A percentile compares a stretch with the other conserved stretches of the same genome.
Evolutionary conservation across 2,797 vertebrate genomes (phyloP).

Genomic region (Micropoecilia bifurca): DNA sequence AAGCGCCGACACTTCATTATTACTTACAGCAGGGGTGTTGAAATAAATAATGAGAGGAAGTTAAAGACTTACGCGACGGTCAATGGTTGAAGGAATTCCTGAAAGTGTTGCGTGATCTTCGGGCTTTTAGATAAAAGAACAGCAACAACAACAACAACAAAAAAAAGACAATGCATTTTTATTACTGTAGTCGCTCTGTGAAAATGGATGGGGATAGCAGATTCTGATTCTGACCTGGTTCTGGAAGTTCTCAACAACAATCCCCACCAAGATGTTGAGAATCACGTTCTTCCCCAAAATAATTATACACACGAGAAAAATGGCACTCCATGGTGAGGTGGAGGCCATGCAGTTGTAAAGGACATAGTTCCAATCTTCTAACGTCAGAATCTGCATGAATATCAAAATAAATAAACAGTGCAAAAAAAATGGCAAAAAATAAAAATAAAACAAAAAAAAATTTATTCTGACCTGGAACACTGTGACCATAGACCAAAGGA

Average conservation of each 20-base stretch:
- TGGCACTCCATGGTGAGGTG: not conserved
- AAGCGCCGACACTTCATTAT: too few relatives aligned
- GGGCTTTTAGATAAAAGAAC: not conserved
- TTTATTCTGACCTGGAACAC: not conserved
- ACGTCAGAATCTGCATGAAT: not conserved
- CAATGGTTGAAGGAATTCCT: not conserved
- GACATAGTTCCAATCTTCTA: slow-evolving; percentile 2
- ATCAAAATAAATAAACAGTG: not conserved
- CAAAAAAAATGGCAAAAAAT: not conserved
- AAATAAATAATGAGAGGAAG: not conserved
- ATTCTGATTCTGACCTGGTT: not conserved
- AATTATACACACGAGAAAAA: not conserved
- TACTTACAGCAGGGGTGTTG: too few relatives aligned
- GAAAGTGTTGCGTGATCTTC: not conserved
- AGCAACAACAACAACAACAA: not conserved
- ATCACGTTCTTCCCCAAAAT: not conserved
- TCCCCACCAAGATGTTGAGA: slow-evolving; percentile 6
- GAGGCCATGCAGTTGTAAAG: slow-evolving; percentile 1
- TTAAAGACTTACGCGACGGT: not conserved
- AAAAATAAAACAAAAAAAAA: too few relatives aligned
- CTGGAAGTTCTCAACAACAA: not conserved
- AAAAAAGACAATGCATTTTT: not conserved
- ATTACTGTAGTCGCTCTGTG: not conserved
- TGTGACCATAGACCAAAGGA: not conserved
- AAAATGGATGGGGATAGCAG: not conserved